Evolutionary conservation across 2,113 vertebrate genomes (phyloP), one percentile per base, ranked within the genome.

Genomic region (Phodopus roborovskii): DNA sequence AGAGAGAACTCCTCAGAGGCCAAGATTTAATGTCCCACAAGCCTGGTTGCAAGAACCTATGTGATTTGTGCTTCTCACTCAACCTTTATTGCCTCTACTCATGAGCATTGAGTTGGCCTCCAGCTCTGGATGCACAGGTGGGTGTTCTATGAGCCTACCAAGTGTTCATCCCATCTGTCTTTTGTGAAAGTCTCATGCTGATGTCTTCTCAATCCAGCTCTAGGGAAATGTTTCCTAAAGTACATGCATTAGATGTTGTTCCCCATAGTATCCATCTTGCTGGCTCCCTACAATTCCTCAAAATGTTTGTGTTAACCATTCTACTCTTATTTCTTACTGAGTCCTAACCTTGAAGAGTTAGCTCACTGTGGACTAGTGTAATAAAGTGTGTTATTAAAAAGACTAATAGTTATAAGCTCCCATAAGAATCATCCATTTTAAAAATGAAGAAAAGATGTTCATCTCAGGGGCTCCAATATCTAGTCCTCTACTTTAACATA

Each of bases 371-470:
- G 7, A 5, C 36, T 56, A 11, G 20, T 82, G 79, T 92, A 88
- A 82, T 56, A 20, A 94, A 79, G 5, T 19, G 0, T 91, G 60
- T 5, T 92, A 83, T 75, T 88, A 71, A 92, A 83, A 88, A 56
- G 6, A 83, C 28, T 68, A 83, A 77, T 53, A 84, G 56, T 93
- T 92, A 5, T 11, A 88, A 86, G 17, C 58, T 82, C 71, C 92
- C n/a, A 92, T 48, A 93, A 70, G 48, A 94, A 88, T 19, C 83
- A 42, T 88, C 50, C 1, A 4, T 89, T 74, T 82, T 68, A 96
- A 91, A 64, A 94, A 96, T 30, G 48, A 94, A 81, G 16, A 73
- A 92, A 94, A 88, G 45, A 53, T 50, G 85, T 62, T 53, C 30
- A 91, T 68, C n/a, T 71, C 39, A 42, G 77, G 53, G 28, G 22